These are phyloP conservation scores for Tetraneura akinire DNA, from an alignment of 1,140 invertebrate species.

Conservation along the genomic window DNA sequence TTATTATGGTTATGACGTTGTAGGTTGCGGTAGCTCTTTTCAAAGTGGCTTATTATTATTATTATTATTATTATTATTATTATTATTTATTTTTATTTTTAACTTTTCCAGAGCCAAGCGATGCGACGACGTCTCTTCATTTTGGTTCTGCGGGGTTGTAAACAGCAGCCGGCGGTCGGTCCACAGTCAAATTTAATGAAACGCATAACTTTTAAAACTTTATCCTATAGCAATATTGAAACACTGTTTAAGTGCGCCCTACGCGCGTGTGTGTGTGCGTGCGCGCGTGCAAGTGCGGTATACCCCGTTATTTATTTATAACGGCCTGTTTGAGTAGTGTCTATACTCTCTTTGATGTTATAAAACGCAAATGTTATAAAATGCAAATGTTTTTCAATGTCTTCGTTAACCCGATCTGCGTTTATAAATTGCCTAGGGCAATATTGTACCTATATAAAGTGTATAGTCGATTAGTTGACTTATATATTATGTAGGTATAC, in stretches of 20 bases:
- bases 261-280: conserved; percentile 14
- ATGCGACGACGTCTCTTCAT: conserved; percentile 12
- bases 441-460: too few species aligned
- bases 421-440: too few species aligned
- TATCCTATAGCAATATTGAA: conserved; percentile 42
- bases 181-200: conserved; percentile 49
- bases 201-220: conserved; percentile 52
- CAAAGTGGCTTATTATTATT: conserved; percentile 47
- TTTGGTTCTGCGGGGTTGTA: conserved; percentile 40
- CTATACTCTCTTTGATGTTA: conserved; percentile 47
- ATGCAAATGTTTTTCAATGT: conserved; percentile 47
- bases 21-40: conserved; percentile 37
- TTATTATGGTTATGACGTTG: conserved; percentile 42
- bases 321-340: too few species aligned
- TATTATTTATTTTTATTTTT: conserved; percentile 19
- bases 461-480: too few species aligned
- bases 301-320: conserved; percentile 50
- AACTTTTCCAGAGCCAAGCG: neutral
- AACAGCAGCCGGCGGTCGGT: conserved; percentile 50
- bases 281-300: conserved; percentile 14
- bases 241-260: neutral
- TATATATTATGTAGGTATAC: too few species aligned
- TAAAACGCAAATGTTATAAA: conserved; percentile 52
- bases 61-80: conserved; percentile 20
- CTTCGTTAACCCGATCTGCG: conserved; percentile 9